Conservation (phyloP, 2,888 invertebrate genomes). For the Himalopsyche anomala region DNA sequence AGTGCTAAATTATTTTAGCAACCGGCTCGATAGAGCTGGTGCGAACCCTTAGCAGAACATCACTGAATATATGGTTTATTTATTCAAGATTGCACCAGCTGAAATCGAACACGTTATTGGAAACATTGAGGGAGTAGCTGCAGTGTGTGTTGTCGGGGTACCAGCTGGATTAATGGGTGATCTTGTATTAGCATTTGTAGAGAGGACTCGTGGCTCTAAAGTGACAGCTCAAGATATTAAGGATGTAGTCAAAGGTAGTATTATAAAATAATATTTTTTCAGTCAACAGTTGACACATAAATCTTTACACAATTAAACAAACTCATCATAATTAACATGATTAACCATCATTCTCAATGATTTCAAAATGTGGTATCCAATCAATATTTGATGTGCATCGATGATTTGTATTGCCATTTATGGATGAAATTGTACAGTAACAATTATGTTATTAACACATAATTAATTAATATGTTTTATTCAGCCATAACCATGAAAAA, state of each 20-base stretch:
- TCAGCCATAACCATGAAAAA: neutral
- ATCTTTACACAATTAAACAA: no score
- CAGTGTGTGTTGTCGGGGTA: conserved; percentile 71
- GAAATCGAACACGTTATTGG: conserved; percentile 72
- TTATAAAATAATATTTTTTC: conserved; percentile 14
- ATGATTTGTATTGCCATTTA: no score
- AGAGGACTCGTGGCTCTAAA: conserved; percentile 68
- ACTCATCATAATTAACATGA: no score
- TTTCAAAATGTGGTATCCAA: no score
- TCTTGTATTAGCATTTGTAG: conserved; percentile 66
- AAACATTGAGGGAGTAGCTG: conserved; percentile 68
- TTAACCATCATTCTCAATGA: no score
- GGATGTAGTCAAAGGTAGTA: conserved; percentile 69
- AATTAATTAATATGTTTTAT: neutral
- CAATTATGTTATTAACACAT: neutral
- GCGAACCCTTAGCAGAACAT: no score
- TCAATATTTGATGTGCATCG: no score
- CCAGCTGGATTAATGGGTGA: conserved; percentile 69
- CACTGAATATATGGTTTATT: neutral
- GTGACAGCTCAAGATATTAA: conserved; percentile 71
- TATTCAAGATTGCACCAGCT: conserved; percentile 69
- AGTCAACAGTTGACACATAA: neutral
- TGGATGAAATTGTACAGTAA: no score
- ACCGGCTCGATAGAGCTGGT: no score
- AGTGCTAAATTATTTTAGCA: no score